A percentile compares a stretch with the other conserved stretches of the same genome.
These are phyloP conservation scores for Otolemur garnettii DNA, from an alignment of 2,113 vertebrate genomes.

Conservation along the genomic window DNA sequence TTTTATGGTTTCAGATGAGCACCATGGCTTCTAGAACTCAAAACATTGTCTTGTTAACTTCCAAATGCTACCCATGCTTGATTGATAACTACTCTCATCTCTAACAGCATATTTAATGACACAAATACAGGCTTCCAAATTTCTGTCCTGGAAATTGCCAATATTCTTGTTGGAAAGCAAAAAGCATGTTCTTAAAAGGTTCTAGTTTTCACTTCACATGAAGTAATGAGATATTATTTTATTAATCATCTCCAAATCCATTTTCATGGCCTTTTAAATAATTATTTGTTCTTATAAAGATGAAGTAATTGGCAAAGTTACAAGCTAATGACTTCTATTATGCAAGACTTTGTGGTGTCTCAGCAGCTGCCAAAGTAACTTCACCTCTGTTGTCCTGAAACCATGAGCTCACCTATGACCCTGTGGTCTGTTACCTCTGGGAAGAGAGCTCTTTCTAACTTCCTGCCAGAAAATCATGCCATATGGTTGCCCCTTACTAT, in stretches of 20 bases:
- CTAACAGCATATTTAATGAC: neutral
- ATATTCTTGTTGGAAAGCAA: conserved; percentile 44
- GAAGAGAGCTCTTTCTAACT: neutral
- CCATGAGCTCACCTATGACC: neutral
- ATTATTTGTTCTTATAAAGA: conserved; percentile 76
- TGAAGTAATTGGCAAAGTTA: conserved; percentile 53
- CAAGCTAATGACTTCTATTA: conserved; percentile 62
- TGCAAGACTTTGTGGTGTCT: conserved; percentile 25
- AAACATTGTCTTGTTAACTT: neutral
- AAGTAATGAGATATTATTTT: conserved; percentile 64
- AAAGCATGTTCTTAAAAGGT: conserved; percentile 25
- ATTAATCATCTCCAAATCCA: conserved; percentile 76
- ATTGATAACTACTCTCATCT: neutral
- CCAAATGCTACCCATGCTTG: neutral
- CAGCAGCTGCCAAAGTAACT: conserved; percentile 43
- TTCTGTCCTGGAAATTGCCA: conserved; percentile 34
- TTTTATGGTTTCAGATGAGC: neutral
- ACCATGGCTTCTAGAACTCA: neutral
- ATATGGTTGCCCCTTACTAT: neutral
- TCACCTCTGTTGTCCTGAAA: conserved; percentile 21
- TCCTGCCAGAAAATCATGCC: neutral
- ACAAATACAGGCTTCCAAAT: neutral
- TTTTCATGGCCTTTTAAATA: conserved; percentile 62
- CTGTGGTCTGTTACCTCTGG: neutral
- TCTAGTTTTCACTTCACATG: conserved; percentile 43